phyloP scores from a whole-genome alignment of 2,797 vertebrate species.

The Clarias pachynema region DNA sequence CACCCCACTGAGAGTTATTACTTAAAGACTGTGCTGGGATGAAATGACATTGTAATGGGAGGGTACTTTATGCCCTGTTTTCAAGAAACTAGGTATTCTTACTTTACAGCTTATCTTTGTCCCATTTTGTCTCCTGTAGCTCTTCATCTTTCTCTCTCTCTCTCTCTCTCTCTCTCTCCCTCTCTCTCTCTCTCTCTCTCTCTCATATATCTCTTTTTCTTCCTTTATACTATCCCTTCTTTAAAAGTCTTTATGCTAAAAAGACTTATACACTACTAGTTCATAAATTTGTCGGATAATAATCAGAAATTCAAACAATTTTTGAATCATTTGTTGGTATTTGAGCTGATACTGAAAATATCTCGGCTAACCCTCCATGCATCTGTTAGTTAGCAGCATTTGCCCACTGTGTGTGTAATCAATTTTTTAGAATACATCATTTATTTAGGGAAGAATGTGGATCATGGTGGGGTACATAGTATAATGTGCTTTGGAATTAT shows the following conservation, averaged over 20 bases:
- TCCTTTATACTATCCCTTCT: not conserved
- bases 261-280: not conserved
- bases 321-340: constrained; percentile 20
- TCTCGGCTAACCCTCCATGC: not conserved
- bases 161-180: constrained; percentile 22
- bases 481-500: not conserved
- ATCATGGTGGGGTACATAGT: not conserved
- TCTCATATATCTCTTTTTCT: not conserved
- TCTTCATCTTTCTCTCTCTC: constrained; percentile 24
- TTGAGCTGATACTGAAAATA: constrained; percentile 16
- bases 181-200: constrained; percentile 11
- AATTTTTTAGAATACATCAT: not conserved
- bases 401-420: not conserved
- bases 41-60: constrained; percentile 60
- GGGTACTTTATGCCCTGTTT: constrained; percentile 54
- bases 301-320: constrained; percentile 19
- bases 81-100: constrained; percentile 39
- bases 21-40: constrained; percentile 60
- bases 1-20: constrained; percentile 61
- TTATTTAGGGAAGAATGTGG: not conserved
- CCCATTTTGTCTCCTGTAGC: constrained; percentile 26
- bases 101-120: constrained; percentile 45
- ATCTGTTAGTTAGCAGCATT: too few species aligned
- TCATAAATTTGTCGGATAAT: not conserved
- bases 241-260: not conserved